Evolutionary conservation across 1,140 invertebrate species (phyloP).

Genomic region (Temnothorax longispinosus): DNA sequence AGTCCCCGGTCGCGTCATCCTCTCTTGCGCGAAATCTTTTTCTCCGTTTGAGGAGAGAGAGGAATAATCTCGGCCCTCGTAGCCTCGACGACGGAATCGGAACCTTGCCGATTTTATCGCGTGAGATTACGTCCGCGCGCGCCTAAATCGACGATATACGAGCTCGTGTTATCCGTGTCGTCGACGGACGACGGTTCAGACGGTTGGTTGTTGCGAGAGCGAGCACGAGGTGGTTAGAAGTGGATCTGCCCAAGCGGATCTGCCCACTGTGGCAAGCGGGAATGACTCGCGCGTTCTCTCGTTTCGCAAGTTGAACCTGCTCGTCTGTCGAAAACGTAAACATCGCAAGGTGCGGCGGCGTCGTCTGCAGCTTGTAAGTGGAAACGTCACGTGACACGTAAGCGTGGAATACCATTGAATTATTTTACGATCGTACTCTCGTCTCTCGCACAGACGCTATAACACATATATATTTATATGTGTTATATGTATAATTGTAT

Average conservation of each 20-base stretch:
- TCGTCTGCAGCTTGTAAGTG: background rate
- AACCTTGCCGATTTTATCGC: background rate
- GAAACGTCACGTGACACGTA: constrained; percentile 10
- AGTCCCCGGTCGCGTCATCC: background rate
- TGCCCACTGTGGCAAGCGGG: background rate
- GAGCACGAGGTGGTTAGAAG: background rate
- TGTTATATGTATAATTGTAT: background rate
- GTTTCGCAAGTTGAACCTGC: background rate
- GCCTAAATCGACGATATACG: background rate
- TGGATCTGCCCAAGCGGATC: constrained; percentile 12
- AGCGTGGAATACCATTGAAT: constrained; percentile 15
- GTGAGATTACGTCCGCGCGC: background rate
- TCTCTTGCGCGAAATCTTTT: background rate
- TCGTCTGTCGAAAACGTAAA: constrained; percentile 16
- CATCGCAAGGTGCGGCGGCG: background rate
- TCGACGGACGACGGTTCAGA: background rate
- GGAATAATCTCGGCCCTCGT: no score
- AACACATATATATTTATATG: background rate
- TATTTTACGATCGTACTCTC: background rate
- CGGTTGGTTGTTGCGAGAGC: background rate
- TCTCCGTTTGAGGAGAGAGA: background rate
- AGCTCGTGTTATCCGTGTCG: background rate
- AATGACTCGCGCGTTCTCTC: constrained; percentile 20
- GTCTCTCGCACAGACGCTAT: background rate
- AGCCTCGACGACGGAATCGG: no score